Evolutionary conservation across 2,113 vertebrate genomes (phyloP).

Genomic region (Eolophus roseicapilla): DNA sequence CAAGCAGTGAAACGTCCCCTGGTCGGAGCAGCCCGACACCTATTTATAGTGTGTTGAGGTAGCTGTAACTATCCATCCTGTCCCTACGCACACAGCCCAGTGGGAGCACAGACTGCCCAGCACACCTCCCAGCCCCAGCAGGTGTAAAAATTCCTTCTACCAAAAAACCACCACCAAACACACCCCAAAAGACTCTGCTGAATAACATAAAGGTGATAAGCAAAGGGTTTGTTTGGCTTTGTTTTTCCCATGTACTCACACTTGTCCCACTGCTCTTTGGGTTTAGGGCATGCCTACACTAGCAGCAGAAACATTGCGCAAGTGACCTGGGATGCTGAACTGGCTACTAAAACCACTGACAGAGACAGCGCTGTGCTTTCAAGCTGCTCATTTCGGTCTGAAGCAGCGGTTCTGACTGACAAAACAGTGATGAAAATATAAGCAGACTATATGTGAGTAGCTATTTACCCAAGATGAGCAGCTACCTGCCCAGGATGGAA

Average conservation of each 20-base stretch:
- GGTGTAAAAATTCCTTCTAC: background rate
- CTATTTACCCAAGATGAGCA: background rate
- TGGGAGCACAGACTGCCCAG: background rate
- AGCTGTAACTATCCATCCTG: background rate
- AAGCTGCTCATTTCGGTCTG: background rate
- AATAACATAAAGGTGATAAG: background rate
- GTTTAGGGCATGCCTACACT: background rate
- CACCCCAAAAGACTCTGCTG: background rate
- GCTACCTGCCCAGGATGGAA: background rate
- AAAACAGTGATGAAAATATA: background rate
- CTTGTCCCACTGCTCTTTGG: background rate
- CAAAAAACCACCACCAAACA: background rate
- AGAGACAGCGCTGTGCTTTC: background rate
- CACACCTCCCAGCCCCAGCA: background rate
- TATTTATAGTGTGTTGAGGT: background rate
- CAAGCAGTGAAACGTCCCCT: background rate
- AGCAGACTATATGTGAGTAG: fast-evolving
- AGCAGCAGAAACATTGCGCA: background rate
- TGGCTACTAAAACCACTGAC: background rate
- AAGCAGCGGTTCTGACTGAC: background rate
- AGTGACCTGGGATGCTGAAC: background rate
- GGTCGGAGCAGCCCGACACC: background rate
- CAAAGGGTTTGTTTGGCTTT: background rate
- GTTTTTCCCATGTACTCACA: background rate
- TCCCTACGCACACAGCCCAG: background rate